A percentile compares a stretch with the other conserved stretches of the same genome.
phyloP scores from a whole-genome alignment of 2,888 invertebrate genomes.

The Seira ritae region DNA sequence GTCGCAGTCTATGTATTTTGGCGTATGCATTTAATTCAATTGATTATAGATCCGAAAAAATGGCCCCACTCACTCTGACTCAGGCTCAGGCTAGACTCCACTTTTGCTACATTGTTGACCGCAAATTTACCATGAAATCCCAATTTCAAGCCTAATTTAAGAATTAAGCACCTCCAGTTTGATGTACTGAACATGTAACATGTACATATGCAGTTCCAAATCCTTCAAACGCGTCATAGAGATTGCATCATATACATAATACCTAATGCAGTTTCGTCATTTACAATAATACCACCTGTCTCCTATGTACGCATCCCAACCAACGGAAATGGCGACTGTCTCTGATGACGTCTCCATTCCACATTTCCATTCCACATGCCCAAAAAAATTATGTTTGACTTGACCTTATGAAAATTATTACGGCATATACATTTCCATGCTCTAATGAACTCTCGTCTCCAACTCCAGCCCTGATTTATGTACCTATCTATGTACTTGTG shows the following conservation, averaged over 20 bases:
- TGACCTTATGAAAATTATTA: slow-evolving; percentile 2
- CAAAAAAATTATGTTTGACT: neutral
- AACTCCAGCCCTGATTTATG: neutral
- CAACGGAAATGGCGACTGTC: neutral
- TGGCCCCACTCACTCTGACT: too few relatives aligned
- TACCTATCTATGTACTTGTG: neutral
- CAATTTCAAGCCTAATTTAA: neutral
- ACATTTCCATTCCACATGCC: slow-evolving; percentile 12
- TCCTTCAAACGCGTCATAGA: too few relatives aligned
- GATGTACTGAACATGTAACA: slow-evolving; percentile 33
- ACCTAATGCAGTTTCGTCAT: neutral
- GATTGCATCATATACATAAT: slow-evolving; percentile 25
- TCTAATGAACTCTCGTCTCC: slow-evolving; percentile 26
- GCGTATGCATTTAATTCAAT: too few relatives aligned
- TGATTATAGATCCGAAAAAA: too few relatives aligned
- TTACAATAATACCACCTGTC: neutral
- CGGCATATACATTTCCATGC: slow-evolving; percentile 3
- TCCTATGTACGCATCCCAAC: slow-evolving; percentile 28
- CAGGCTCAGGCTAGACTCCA: too few relatives aligned
- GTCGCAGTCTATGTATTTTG: too few relatives aligned
- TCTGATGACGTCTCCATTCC: slow-evolving; percentile 48
- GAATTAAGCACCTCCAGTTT: slow-evolving; percentile 11
- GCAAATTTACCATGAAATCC: too few relatives aligned
- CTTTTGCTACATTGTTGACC: too few relatives aligned
- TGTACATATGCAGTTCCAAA: slow-evolving; percentile 33